Evolutionary conservation across 2,113 vertebrate species (phyloP).

Genomic region (Poicephalus gulielmi): DNA sequence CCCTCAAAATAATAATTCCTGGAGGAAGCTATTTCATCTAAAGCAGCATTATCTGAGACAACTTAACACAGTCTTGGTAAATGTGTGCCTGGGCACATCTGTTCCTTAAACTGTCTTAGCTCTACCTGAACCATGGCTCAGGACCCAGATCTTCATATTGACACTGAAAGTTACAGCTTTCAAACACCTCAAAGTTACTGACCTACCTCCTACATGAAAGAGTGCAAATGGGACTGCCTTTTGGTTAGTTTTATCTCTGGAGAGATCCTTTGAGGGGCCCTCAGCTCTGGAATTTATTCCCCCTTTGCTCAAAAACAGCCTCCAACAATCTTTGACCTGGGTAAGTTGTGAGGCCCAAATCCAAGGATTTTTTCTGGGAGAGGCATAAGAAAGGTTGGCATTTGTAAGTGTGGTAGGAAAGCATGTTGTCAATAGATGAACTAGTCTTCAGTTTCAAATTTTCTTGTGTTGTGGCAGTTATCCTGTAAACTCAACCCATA

Average conservation of each 20-base stretch:
- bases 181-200: neutral
- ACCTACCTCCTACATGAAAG: neutral
- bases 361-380: constrained; percentile 5
- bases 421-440: neutral
- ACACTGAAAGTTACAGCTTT: neutral
- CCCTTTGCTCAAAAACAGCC: neutral
- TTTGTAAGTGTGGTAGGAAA: neutral
- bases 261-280: neutral
- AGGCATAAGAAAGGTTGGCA: neutral
- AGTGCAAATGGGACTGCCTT: neutral
- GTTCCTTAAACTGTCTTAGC: neutral
- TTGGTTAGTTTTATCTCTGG: constrained; percentile 22
- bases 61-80: neutral
- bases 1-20: neutral
- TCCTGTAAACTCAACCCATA: neutral
- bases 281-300: constrained; percentile 51
- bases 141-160: neutral
- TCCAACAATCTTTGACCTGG: constrained; percentile 42
- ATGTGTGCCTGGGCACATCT: neutral
- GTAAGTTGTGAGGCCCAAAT: neutral
- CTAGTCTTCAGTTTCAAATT: neutral
- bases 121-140: neutral
- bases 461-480: neutral
- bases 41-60: neutral
- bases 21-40: neutral